Evolutionary conservation across 1,140 invertebrate genomes (phyloP), one percentile per base, ranked within the genome.

Genomic region (Ceratosolen solmsi): DNA sequence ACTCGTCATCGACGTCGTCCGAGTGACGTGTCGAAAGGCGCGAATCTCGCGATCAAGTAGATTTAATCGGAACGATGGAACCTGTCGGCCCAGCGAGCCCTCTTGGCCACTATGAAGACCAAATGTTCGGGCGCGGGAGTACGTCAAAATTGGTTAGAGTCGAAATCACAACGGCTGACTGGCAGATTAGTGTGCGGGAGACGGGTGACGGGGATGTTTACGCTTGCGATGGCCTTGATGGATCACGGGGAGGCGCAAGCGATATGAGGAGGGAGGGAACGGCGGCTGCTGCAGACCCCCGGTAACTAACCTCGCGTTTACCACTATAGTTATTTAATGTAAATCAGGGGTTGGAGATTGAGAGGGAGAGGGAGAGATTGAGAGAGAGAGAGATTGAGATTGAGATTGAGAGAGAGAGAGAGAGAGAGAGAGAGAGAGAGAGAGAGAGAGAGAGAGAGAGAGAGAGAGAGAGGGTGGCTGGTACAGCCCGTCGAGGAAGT

Each of bases 241-340:
- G n/a, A 25, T 60, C 8, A 13, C 5, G 56, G n/a, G 56, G 25
- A n/a, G 30, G 36, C 33, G 63, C 63, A 22, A 38, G 8, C 68
- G 68, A 46, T 27, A 30, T 11, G 15, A 13, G 41, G 11, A 25
- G 68, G 25, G 38, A n/a, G 71, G 33, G 33, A 22, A 36, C 25
- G 33, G 46, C 4, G 17, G 33, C 63, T 9, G 30, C 13, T 22
- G 79, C 68, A 46, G 38, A 7, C 20, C 17, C n/a, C 20, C 54
- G 49, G 85, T 87, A 86, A 87, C 86, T 86, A 87, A 85, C 84
- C 86, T 82, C 80, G 51, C 82, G 82, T 85, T 86, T 86, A 85
- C 84, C 82, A 70, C 82, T 56, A 41, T 13, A 82, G 83, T 87
- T 87, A 87, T 87, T 87, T 86, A 87, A 88, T 88, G 86, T 85